phyloP scores from a whole-genome alignment of 2,797 vertebrate genomes.

The Trachurus trachurus region DNA sequence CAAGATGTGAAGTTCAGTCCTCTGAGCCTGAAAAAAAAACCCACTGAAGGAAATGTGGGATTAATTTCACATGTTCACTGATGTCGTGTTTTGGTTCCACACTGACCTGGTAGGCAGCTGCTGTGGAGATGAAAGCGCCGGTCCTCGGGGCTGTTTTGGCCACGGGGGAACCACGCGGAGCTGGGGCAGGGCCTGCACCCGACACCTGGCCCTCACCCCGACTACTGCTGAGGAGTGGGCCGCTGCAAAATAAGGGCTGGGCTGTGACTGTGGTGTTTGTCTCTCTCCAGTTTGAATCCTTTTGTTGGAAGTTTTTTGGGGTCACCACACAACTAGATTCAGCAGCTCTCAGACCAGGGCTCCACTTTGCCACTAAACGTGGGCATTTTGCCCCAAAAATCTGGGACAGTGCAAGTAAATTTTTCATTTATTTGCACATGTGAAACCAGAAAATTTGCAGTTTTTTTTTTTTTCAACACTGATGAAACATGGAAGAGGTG shows the following conservation, averaged over 20 bases:
- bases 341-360: not conserved
- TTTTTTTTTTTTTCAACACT: no score
- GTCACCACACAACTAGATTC: not conserved
- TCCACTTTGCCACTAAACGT: no score
- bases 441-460: no score
- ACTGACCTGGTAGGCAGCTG: conserved; percentile 63
- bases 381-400: no score
- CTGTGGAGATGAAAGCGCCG: conserved; percentile 70
- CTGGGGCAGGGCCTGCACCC: conserved; percentile 52
- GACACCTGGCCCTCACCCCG: conserved; percentile 56
- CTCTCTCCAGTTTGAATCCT: not conserved
- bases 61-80: conserved; percentile 64
- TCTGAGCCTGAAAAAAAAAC: not conserved
- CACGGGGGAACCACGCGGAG: conserved; percentile 50
- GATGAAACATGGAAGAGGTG: no score
- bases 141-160: conserved; percentile 52
- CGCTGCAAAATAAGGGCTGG: conserved; percentile 50
- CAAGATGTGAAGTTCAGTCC: not conserved
- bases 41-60: conserved; percentile 35
- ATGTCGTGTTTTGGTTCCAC: conserved; percentile 55
- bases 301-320: not conserved
- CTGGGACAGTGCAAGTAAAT: no score
- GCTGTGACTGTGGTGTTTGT: conserved; percentile 8
- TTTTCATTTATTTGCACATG: no score
- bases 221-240: conserved; percentile 38